Evolutionary conservation across 2,113 vertebrate species (phyloP).

Genomic region (Python bivittatus): DNA sequence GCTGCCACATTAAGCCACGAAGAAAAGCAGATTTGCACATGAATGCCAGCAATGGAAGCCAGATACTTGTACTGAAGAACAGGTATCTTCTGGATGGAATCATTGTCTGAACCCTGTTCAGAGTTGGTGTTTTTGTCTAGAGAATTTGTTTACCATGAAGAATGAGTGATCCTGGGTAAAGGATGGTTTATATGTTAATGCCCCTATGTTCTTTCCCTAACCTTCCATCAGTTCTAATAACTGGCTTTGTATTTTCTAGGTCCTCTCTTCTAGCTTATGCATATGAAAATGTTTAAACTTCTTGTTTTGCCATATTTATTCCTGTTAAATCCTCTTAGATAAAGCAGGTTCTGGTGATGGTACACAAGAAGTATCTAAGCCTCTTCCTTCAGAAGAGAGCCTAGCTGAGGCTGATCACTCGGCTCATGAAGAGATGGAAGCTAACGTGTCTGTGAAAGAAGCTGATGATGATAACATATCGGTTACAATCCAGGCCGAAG

Average conservation of each 20-base stretch:
- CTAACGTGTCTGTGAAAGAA: conserved; percentile 90
- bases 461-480: conserved; percentile 98
- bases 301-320: conserved; percentile 99
- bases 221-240: conserved; percentile 94
- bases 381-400: conserved; percentile 92
- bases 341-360: conserved; percentile 99
- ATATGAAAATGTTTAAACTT: conserved; percentile 97
- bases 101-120: conserved; percentile 65
- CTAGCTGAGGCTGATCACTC: conserved; percentile 85
- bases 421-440: conserved; percentile 86
- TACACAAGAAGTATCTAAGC: conserved; percentile 99
- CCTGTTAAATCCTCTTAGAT: conserved; percentile 99
- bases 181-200: conserved; percentile 93
- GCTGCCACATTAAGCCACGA: conserved; percentile 40
- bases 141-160: conserved; percentile 77
- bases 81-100: conserved; percentile 70
- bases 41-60: conserved; percentile 59
- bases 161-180: conserved; percentile 83
- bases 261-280: conserved; percentile 89
- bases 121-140: conserved; percentile 75
- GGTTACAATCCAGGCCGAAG: conserved; percentile 99
- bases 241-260: conserved; percentile 98
- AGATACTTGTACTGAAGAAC: conserved; percentile 66
- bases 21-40: conserved; percentile 50
- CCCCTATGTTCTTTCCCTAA: conserved; percentile 89